Percentiles rank a stretch among this genome's conserved stretches.
These are phyloP conservation scores for Coelopa frigida DNA, from an alignment of 1,140 invertebrate genomes.

Conservation along the genomic window DNA sequence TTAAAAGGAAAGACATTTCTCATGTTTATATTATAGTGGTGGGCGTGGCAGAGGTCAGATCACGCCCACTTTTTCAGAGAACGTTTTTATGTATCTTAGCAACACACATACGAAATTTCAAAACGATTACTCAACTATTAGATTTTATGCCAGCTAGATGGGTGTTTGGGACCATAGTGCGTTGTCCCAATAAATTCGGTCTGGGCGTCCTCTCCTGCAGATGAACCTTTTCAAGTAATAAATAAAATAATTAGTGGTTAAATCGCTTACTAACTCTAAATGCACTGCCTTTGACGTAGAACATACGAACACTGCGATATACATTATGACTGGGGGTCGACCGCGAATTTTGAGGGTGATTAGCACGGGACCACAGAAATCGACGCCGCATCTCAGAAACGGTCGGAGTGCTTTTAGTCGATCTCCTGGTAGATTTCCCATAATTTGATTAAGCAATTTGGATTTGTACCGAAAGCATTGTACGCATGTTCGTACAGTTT, in stretches of 20 bases:
- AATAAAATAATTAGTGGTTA: slow-evolving; percentile 18
- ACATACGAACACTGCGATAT: slow-evolving; percentile 19
- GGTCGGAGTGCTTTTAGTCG: slow-evolving; percentile 3
- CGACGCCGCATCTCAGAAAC: slow-evolving; percentile 6
- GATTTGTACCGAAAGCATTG: slow-evolving; percentile 1
- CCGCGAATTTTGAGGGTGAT: slow-evolving; percentile 5
- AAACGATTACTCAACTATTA: no score
- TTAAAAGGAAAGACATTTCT: no score
- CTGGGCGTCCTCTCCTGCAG: slow-evolving; percentile 12
- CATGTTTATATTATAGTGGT: no score
- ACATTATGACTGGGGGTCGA: slow-evolving; percentile 8
- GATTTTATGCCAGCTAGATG: no score
- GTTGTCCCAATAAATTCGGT: slow-evolving; percentile 27
- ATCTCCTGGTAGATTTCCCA: slow-evolving; percentile 6
- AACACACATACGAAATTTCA: no score
- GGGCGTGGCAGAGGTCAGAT: no score
- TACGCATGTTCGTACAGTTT: slow-evolving; percentile 5
- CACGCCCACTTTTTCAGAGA: no score
- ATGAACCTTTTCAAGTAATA: slow-evolving; percentile 20
- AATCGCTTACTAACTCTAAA: slow-evolving; percentile 23
- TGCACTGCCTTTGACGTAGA: slow-evolving; percentile 26
- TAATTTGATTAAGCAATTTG: slow-evolving; percentile 3
- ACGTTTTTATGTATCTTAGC: no score
- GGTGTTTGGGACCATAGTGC: no score
- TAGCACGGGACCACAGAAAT: slow-evolving; percentile 11